These are phyloP conservation scores for Trachythela sp. DNA, from an alignment of 64 coral and sea anemone genomes.

Conservation along the genomic window DNA sequence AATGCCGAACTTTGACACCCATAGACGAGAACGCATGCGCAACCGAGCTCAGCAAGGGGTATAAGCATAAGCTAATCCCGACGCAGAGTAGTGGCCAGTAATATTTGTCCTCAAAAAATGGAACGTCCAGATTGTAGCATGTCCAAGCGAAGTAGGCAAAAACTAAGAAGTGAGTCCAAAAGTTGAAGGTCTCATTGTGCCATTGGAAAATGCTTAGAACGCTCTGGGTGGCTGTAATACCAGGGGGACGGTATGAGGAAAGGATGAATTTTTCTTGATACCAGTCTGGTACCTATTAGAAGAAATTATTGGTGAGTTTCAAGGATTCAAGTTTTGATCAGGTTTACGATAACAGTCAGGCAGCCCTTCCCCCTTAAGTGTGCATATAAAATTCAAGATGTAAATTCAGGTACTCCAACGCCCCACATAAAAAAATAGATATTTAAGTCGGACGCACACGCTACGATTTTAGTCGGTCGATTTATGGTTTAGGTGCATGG, in stretches of 20 bases:
- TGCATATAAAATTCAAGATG: no score
- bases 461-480: no score
- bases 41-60: background rate
- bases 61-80: background rate
- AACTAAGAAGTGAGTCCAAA: background rate
- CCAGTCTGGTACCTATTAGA: background rate
- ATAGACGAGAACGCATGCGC: background rate
- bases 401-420: no score
- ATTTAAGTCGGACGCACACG: no score
- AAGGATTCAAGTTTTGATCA: no score
- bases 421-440: no score
- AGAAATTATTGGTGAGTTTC: background rate
- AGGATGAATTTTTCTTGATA: background rate
- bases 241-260: background rate
- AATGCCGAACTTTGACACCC: background rate
- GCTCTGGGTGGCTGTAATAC: background rate
- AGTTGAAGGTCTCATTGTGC: background rate
- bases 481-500: no score
- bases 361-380: no score
- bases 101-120: background rate
- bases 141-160: background rate
- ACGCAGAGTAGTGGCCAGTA: background rate
- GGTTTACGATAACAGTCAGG: no score
- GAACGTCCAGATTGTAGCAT: background rate
- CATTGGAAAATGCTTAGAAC: background rate